Percentiles rank a stretch among this genome's conserved stretches.
Conservation (phyloP, 2,888 invertebrate species). For the Drosophila merina region DNA sequence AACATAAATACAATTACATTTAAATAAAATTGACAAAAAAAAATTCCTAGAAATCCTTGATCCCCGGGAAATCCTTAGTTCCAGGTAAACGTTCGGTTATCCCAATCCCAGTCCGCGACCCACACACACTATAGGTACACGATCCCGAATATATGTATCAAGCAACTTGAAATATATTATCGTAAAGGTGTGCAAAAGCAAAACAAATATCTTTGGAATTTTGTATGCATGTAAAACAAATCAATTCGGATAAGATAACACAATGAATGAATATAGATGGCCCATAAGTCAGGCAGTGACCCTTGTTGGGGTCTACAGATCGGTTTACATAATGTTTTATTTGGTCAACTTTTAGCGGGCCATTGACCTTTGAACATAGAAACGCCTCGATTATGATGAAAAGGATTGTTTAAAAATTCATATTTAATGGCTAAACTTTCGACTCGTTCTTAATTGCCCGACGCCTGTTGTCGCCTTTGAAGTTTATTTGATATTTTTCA, state of each 20-base stretch:
- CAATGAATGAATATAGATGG: conserved; percentile 20
- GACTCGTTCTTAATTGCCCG: conserved; percentile 27
- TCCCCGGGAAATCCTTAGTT: background rate
- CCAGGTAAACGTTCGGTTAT: conserved; percentile 11
- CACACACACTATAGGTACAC: conserved; percentile 28
- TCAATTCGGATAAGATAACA: conserved; percentile 13
- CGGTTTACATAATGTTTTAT: conserved; percentile 25
- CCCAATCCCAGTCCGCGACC: conserved; percentile 7
- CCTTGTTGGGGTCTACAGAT: conserved; percentile 7
- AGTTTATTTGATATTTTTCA: conserved; percentile 5
- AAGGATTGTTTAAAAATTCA: background rate
- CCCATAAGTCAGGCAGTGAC: conserved; percentile 21
- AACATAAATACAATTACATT: conserved; percentile 33
- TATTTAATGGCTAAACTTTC: conserved; percentile 31
- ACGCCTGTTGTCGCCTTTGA: conserved; percentile 22
- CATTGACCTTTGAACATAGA: conserved; percentile 34
- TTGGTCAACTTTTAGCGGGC: conserved; percentile 14
- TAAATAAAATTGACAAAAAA: conserved; percentile 44
- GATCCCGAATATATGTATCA: conserved; percentile 28
- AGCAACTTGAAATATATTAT: conserved; percentile 47
- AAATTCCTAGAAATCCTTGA: background rate
- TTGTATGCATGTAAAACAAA: conserved; percentile 42
- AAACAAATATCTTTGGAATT: conserved; percentile 36
- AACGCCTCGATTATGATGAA: background rate
- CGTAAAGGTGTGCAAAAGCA: conserved; percentile 35